phyloP scores from a whole-genome alignment of 1,140 invertebrate genomes.

The Melitaea cinxia region DNA sequence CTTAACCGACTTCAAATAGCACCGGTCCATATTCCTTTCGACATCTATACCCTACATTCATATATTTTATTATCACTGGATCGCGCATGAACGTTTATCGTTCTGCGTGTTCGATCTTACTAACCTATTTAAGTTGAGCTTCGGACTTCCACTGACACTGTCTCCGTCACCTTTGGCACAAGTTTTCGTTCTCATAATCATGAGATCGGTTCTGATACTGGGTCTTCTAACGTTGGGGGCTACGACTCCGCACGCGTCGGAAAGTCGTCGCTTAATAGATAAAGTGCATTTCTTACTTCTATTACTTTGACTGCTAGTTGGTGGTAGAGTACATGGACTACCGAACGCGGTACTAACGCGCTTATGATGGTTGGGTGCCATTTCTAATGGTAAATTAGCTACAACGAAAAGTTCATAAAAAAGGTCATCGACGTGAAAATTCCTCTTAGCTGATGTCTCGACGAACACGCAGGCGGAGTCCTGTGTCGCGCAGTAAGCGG shows the following conservation, averaged over 20 bases:
- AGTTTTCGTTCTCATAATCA: constrained; percentile 92
- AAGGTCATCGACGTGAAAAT: constrained; percentile 89
- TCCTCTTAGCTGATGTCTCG: constrained; percentile 91
- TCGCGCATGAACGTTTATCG: constrained; percentile 69
- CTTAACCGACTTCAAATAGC: constrained; percentile 24
- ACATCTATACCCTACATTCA: constrained; percentile 15
- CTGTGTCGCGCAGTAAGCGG: constrained; percentile 86
- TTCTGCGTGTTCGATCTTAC: constrained; percentile 65
- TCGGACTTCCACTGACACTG: constrained; percentile 75
- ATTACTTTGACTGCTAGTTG: constrained; percentile 83
- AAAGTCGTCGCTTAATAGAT: constrained; percentile 89
- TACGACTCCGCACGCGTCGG: constrained; percentile 92
- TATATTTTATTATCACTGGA: constrained; percentile 65
- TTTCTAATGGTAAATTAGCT: constrained; percentile 91
- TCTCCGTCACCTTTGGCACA: constrained; percentile 85
- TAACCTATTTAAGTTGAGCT: constrained; percentile 75
- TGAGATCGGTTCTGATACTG: constrained; percentile 91
- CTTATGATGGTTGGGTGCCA: constrained; percentile 93
- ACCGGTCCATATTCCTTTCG: constrained; percentile 29
- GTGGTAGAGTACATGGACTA: constrained; percentile 86
- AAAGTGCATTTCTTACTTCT: constrained; percentile 88
- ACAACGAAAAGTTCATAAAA: constrained; percentile 91
- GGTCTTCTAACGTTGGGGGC: constrained; percentile 91
- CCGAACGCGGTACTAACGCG: constrained; percentile 86
- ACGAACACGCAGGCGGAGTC: constrained; percentile 89